Evolutionary conservation across 2,797 vertebrate species (phyloP).

Genomic region (Dipus sagitta): DNA sequence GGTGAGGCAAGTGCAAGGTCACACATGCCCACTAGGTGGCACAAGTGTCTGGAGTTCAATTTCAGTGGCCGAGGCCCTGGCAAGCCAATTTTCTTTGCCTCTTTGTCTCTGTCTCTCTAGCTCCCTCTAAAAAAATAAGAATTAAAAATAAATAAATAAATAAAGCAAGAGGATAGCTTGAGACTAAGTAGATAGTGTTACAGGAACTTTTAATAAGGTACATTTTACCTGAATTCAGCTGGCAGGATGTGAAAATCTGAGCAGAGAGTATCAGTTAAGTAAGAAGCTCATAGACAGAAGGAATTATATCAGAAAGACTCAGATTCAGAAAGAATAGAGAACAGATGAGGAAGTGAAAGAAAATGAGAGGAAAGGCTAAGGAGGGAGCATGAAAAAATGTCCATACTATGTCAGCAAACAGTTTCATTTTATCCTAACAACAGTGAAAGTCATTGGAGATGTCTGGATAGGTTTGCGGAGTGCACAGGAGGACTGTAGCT

Average conservation of each 20-base stretch:
- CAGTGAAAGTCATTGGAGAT: background rate
- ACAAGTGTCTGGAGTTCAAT: too few relatives aligned
- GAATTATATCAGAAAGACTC: background rate
- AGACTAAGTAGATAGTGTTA: background rate
- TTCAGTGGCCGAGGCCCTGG: too few relatives aligned
- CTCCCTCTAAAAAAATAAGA: too few relatives aligned
- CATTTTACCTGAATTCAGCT: background rate
- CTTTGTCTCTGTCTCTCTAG: too few relatives aligned
- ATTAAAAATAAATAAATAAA: background rate
- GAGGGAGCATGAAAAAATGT: background rate
- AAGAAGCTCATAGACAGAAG: background rate
- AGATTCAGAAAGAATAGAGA: background rate
- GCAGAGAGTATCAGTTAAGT: background rate
- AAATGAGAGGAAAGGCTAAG: background rate
- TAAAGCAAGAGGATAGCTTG: background rate
- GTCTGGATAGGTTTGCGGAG: slow-evolving; percentile 4
- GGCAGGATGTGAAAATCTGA: background rate
- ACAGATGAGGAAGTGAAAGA: background rate
- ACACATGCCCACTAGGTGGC: too few relatives aligned
- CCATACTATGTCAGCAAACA: background rate
- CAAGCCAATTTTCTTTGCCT: too few relatives aligned
- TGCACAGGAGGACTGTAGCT: background rate
- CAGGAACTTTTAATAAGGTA: background rate
- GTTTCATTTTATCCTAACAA: background rate
- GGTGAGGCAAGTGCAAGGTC: too few relatives aligned